Percentiles rank a stretch among this genome's conserved stretches.
These are phyloP conservation scores for Guaruba guarouba DNA, from an alignment of 2,113 vertebrate species.

Conservation along the genomic window DNA sequence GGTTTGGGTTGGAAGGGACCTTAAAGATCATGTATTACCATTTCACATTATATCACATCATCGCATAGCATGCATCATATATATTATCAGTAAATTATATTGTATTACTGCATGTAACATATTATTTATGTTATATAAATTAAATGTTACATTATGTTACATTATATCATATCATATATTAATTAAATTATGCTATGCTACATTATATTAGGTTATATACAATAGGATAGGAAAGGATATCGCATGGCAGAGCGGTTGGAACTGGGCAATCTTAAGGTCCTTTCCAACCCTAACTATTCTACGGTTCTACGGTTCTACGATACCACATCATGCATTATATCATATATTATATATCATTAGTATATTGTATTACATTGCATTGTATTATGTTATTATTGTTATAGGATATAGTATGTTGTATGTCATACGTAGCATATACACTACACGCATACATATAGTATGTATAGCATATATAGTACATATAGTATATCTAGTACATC, in stretches of 20 bases:
- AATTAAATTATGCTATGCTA: not conserved
- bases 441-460: not conserved
- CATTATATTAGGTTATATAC: not conserved
- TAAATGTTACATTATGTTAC: too few relatives aligned
- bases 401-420: too few relatives aligned
- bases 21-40: not conserved
- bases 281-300: too few relatives aligned
- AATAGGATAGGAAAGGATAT: not conserved
- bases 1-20: not conserved
- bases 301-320: too few relatives aligned
- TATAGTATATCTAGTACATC: too few relatives aligned
- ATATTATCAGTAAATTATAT: not conserved
- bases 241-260: too few relatives aligned
- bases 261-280: too few relatives aligned
- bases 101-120: not conserved
- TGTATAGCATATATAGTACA: too few relatives aligned
- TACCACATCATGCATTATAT: not conserved
- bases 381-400: too few relatives aligned
- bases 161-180: too few relatives aligned
- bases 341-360: too few relatives aligned
- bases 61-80: too few relatives aligned
- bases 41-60: not conserved
- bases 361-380: not conserved
- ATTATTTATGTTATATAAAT: not conserved
- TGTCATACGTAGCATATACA: not conserved